Evolutionary conservation across 35 echinoderm and acorn worm species (phyloP).

Genomic region (Strongylocentrotus purpuratus): DNA sequence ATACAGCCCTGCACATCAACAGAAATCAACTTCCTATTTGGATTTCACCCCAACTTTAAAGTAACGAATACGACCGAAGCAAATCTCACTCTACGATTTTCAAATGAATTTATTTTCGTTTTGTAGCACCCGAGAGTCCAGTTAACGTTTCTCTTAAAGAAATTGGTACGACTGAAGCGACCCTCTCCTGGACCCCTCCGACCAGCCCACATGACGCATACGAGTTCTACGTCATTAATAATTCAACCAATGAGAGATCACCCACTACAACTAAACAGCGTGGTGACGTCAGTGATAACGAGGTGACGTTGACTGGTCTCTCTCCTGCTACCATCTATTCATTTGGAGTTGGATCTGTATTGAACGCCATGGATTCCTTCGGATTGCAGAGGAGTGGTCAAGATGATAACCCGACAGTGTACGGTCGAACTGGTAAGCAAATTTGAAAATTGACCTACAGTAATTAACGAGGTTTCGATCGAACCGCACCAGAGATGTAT

Average conservation of each 20-base stretch:
- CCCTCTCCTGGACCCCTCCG: too few species aligned
- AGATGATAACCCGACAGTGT: neutral
- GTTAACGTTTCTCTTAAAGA: too few species aligned
- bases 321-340: neutral
- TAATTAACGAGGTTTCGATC: too few species aligned
- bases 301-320: neutral
- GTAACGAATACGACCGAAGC: too few species aligned
- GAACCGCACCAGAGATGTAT: too few species aligned
- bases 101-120: too few species aligned
- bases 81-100: too few species aligned
- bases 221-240: constrained; percentile 8
- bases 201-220: neutral
- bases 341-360: neutral
- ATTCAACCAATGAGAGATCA: neutral
- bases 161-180: too few species aligned
- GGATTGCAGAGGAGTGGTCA: neutral
- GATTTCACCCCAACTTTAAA: too few species aligned
- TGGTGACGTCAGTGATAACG: neutral
- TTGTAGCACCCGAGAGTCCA: too few species aligned
- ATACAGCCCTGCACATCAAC: too few species aligned
- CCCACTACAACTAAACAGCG: neutral
- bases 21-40: too few species aligned
- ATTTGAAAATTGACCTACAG: neutral
- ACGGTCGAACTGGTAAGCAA: neutral
- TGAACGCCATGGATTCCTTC: neutral